Conservation (phyloP, 1,140 invertebrate genomes). For the Eupristina koningsbergeri region DNA sequence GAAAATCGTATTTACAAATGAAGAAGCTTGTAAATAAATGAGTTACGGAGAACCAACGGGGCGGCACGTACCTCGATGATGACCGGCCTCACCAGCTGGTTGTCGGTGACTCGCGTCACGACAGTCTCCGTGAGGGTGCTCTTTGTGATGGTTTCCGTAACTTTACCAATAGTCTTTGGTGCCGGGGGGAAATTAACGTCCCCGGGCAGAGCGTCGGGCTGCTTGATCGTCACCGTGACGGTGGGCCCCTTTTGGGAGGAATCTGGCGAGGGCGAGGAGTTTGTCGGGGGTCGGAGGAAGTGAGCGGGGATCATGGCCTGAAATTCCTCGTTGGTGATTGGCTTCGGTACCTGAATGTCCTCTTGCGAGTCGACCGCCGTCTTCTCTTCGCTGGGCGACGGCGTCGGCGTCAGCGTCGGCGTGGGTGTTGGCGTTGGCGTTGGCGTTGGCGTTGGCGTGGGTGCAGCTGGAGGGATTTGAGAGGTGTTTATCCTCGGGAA, state of each 20-base stretch:
- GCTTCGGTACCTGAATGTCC: conserved; percentile 80
- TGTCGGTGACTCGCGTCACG: conserved; percentile 92
- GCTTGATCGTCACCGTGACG: conserved; percentile 83
- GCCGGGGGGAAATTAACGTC: conserved; percentile 84
- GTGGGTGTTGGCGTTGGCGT: too few relatives aligned
- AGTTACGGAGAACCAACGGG: conserved; percentile 58
- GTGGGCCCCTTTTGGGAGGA: conserved; percentile 72
- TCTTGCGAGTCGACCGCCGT: conserved; percentile 62
- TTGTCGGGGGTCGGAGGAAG: conserved; percentile 80
- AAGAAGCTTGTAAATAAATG: conserved; percentile 47
- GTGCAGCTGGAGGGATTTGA: conserved; percentile 39
- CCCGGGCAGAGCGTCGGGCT: conserved; percentile 75
- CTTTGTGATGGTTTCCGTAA: conserved; percentile 94
- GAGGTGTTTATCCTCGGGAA: conserved; percentile 47
- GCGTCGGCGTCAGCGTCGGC: conserved; percentile 53
- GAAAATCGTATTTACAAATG: conserved; percentile 50
- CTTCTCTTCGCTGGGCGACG: conserved; percentile 50
- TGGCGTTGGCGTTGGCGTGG: conserved; percentile 51
- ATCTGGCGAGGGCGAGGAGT: conserved; percentile 71
- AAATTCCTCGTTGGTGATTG: conserved; percentile 92
- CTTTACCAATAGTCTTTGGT: conserved; percentile 85
- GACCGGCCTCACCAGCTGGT: conserved; percentile 85
- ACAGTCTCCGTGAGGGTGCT: conserved; percentile 94
- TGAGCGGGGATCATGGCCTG: conserved; percentile 93
- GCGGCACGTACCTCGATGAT: conserved; percentile 86